Conservation (phyloP, 2,888 invertebrate species). For the Acanthococcus lagerstroemiae region DNA sequence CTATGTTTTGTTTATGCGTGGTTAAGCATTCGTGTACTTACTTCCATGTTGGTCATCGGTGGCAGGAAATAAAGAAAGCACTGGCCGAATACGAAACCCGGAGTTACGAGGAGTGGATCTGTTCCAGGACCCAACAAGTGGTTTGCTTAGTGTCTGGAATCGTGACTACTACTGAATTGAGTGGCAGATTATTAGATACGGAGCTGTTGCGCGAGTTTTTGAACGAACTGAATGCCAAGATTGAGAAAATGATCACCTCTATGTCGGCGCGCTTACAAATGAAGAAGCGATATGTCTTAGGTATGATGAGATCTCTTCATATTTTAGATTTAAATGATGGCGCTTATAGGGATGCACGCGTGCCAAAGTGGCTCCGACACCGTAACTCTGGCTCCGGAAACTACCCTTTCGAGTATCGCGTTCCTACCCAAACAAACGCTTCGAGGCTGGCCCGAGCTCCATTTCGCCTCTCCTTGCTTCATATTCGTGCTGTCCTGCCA, state of each 20-base stretch:
- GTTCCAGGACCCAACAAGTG: background rate
- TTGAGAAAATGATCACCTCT: background rate
- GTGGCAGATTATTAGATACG: background rate
- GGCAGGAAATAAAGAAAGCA: slow-evolving; percentile 1
- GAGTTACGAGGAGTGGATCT: slow-evolving; percentile 3
- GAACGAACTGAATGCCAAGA: background rate
- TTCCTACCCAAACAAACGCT: background rate
- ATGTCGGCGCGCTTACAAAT: background rate
- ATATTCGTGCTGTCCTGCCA: too few relatives aligned
- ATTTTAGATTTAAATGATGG: too few relatives aligned
- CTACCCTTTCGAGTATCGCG: background rate
- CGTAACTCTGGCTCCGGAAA: too few relatives aligned
- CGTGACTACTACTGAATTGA: background rate
- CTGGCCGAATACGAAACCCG: background rate
- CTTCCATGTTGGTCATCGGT: too few relatives aligned
- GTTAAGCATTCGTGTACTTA: background rate
- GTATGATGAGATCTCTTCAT: too few relatives aligned
- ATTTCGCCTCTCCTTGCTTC: too few relatives aligned
- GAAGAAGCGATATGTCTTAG: background rate
- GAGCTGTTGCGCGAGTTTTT: background rate
- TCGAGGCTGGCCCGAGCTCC: too few relatives aligned
- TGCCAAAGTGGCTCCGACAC: too few relatives aligned
- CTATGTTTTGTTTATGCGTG: background rate
- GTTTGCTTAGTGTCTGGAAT: background rate
- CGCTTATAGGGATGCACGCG: too few relatives aligned